A percentile compares a stretch with the other conserved stretches of the same genome.
phyloP scores from a whole-genome alignment of 2,113 vertebrate genomes.

The Eublepharis macularius region DNA sequence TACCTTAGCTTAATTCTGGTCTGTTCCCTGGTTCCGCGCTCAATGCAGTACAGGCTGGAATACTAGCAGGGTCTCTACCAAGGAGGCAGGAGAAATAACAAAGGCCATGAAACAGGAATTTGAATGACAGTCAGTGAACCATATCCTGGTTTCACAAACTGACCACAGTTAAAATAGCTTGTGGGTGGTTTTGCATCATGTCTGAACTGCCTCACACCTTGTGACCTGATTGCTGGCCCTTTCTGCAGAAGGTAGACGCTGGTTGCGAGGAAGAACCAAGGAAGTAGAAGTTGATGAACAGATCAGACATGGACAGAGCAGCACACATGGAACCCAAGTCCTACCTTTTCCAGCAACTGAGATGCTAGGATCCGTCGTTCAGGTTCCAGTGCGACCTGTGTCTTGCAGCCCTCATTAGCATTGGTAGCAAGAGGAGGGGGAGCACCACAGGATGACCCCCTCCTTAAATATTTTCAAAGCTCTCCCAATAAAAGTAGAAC shows the following conservation, averaged over 20 bases:
- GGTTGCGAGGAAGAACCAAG: background rate
- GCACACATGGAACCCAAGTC: background rate
- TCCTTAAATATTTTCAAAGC: constrained; percentile 1
- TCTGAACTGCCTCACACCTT: too few relatives aligned
- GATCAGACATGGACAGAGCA: background rate
- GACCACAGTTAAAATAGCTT: too few relatives aligned
- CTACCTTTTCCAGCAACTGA: background rate
- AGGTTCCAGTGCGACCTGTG: background rate
- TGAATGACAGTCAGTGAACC: too few relatives aligned
- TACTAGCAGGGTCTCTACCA: too few relatives aligned
- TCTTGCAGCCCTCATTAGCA: background rate
- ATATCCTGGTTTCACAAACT: too few relatives aligned
- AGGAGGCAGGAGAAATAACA: too few relatives aligned
- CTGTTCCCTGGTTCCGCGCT: too few relatives aligned
- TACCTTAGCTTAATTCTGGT: too few relatives aligned
- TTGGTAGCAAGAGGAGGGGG: background rate
- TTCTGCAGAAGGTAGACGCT: background rate
- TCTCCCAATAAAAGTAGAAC: constrained; percentile 44
- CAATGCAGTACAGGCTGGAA: too few relatives aligned
- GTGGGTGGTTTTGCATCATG: too few relatives aligned
- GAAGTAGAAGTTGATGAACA: background rate
- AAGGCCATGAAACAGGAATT: too few relatives aligned
- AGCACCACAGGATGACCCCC: constrained; percentile 28
- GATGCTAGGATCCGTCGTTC: background rate
- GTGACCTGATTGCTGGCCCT: background rate